Conservation (phyloP, 2,888 invertebrate species). For the Erebia epiphron region DNA sequence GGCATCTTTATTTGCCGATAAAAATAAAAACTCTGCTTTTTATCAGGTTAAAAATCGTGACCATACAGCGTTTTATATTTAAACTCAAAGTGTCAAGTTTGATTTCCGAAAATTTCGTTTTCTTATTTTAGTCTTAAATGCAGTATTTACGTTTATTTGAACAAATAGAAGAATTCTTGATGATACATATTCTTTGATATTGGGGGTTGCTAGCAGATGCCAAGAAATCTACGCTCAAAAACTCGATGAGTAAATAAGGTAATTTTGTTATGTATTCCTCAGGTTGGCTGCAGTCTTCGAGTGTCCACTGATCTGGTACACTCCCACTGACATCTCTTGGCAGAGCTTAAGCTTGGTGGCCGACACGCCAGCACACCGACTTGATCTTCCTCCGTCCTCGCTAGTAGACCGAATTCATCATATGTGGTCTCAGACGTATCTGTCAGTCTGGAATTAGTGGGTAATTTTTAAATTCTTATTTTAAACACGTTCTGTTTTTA, state of each 20-base stretch:
- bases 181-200: too few species aligned
- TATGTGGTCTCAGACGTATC: slow-evolving; percentile 51
- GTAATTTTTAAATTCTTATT: slow-evolving; percentile 42
- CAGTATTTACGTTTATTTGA: too few species aligned
- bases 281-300: slow-evolving; percentile 56
- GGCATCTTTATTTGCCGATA: neutral
- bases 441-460: slow-evolving; percentile 53
- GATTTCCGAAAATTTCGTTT: too few species aligned
- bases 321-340: slow-evolving; percentile 54
- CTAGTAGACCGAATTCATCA: slow-evolving; percentile 47
- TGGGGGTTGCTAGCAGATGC: too few species aligned
- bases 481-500: neutral
- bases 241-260: neutral
- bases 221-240: too few species aligned
- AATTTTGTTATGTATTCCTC: neutral
- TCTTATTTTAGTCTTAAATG: too few species aligned
- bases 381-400: slow-evolving; percentile 43
- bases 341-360: slow-evolving; percentile 53
- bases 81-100: too few species aligned
- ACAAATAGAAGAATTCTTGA: too few species aligned
- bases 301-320: slow-evolving; percentile 63
- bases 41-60: too few species aligned
- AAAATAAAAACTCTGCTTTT: neutral
- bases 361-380: slow-evolving; percentile 47
- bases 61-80: too few species aligned